Conservation (phyloP, 1,140 invertebrate genomes). For the Aphelenchoides fujianensis region DNA sequence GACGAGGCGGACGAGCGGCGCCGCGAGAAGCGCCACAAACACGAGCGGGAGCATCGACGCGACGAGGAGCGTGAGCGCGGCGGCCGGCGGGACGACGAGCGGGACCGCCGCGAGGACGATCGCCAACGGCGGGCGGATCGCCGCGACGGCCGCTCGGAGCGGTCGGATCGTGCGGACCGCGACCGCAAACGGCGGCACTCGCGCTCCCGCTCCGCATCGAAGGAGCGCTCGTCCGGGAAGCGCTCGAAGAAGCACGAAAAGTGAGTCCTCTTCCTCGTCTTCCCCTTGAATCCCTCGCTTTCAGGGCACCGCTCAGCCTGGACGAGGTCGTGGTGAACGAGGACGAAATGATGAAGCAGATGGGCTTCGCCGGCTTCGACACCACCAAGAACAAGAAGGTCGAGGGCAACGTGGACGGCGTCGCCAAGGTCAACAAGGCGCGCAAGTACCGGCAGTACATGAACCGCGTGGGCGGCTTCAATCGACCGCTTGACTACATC, state of each 20-base stretch:
- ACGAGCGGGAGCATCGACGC: too few relatives aligned
- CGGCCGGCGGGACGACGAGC: too few relatives aligned
- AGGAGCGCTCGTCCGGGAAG: not conserved
- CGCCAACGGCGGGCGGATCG: too few relatives aligned
- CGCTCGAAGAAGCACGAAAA: not conserved
- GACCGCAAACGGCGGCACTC: not conserved
- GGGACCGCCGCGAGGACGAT: not conserved
- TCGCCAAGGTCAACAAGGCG: constrained; percentile 89
- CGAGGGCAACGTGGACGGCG: constrained; percentile 83
- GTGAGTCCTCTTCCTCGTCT: constrained; percentile 25
- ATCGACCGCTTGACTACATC: constrained; percentile 80
- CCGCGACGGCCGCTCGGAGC: not conserved
- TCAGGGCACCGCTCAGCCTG: constrained; percentile 41
- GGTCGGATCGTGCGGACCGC: not conserved
- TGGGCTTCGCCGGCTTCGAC: constrained; percentile 93
- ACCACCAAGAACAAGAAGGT: constrained; percentile 88
- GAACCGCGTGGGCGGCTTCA: constrained; percentile 98
- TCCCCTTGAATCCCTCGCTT: constrained; percentile 58
- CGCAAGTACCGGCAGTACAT: constrained; percentile 96
- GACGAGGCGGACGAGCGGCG: not conserved
- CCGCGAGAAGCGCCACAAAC: too few relatives aligned
- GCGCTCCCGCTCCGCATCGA: not conserved
- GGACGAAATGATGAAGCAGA: constrained; percentile 92
- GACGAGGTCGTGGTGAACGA: constrained; percentile 72
- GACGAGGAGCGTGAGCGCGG: too few relatives aligned